These are phyloP conservation scores for Empis stercorea DNA, from an alignment of 2,888 invertebrate genomes.

Conservation along the genomic window DNA sequence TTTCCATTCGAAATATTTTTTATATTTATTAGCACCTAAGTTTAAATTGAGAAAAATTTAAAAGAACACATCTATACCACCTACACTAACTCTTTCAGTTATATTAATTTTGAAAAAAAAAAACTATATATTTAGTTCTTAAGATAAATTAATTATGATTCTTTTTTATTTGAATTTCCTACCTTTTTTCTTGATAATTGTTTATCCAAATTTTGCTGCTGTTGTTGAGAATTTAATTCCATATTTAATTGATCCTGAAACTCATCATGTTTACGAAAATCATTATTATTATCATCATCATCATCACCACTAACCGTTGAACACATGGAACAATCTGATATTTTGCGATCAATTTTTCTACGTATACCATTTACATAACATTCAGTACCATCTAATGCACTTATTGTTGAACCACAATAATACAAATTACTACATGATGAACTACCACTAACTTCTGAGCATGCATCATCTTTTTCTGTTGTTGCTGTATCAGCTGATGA, in stretches of 20 bases:
- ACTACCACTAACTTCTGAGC: constrained; percentile 43
- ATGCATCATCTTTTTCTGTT: constrained; percentile 24
- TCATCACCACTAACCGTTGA: constrained; percentile 63
- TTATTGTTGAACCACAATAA: constrained; percentile 44
- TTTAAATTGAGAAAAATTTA: too few relatives aligned
- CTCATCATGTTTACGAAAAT: constrained; percentile 20
- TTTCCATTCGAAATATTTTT: too few relatives aligned
- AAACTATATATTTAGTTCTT: too few relatives aligned
- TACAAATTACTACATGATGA: constrained; percentile 47
- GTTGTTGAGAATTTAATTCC: neutral
- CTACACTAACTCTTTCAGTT: too few relatives aligned
- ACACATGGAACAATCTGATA: constrained; percentile 62
- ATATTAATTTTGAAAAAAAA: too few relatives aligned
- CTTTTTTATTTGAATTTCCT: too few relatives aligned
- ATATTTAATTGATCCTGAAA: constrained; percentile 13
- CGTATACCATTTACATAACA: constrained; percentile 38
- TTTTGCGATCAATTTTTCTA: constrained; percentile 47
- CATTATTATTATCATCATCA: constrained; percentile 36
- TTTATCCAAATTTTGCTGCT: neutral
- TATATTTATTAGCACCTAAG: too few relatives aligned
- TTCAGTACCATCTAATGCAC: constrained; percentile 41
- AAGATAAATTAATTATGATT: too few relatives aligned
- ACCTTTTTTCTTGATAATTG: neutral
- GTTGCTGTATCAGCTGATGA: constrained; percentile 29
- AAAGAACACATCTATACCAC: too few relatives aligned